Percentiles rank a stretch among this genome's conserved stretches.
Evolutionary conservation across 1,140 invertebrate species (phyloP).

Genomic region (Leptopilina boulardi): DNA sequence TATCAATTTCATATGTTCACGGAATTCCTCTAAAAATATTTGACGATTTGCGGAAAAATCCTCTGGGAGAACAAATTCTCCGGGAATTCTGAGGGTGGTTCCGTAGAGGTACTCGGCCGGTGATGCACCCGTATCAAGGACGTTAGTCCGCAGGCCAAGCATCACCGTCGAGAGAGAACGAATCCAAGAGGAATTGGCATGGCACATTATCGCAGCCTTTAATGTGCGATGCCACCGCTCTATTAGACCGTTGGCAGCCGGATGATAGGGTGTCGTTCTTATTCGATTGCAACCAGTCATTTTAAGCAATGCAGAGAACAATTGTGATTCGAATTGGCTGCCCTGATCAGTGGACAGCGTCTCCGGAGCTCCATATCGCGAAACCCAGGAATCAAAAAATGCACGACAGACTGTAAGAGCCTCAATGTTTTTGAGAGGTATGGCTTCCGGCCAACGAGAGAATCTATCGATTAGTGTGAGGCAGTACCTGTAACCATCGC

Average conservation of each 20-base stretch:
- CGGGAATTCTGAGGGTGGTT: no score
- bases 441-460: slow-evolving; percentile 61
- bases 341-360: not conserved
- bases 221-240: not conserved
- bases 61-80: no score
- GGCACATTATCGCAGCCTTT: not conserved
- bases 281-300: not conserved
- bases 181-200: not conserved
- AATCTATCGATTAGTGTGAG: slow-evolving; percentile 53
- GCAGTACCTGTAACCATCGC: slow-evolving; percentile 59
- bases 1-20: no score
- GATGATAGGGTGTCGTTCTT: not conserved
- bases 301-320: not conserved
- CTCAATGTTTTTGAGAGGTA: slow-evolving; percentile 48
- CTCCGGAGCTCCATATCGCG: not conserved
- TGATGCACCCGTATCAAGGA: no score
- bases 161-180: no score
- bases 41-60: no score
- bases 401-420: slow-evolving; percentile 59
- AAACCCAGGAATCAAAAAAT: slow-evolving; percentile 44
- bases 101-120: no score
- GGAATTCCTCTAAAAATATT: no score
- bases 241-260: not conserved
- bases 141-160: no score
- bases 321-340: not conserved